Base-by-base conservation (phyloP, 2,888 invertebrate genomes). In the Eucera pruinosa region DNA sequence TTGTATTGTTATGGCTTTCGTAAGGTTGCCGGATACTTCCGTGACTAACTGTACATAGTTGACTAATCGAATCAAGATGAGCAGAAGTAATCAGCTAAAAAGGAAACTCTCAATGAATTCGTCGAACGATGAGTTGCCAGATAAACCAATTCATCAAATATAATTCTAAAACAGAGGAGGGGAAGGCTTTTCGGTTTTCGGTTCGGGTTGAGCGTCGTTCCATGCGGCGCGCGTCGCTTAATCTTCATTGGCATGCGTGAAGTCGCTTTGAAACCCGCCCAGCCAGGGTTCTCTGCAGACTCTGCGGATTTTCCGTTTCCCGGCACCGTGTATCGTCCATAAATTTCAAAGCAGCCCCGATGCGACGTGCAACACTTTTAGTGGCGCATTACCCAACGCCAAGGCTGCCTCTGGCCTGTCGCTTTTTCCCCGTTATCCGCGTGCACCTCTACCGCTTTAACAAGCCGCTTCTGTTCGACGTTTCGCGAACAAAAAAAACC, bases 201-300 rank as follows among this genome's bases (percentile, higher is more conserved):
- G 15, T 18, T 23, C 43, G 13, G 13, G 20, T 45, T 23, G 13
- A 9, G 33, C 18, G 13, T 20, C 30, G 45, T 61, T 55, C 36
- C 72, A 68, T 48, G 79, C 79, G 18, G 20, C 18, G 13, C 67
- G 61, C 64, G 62, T 57, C 71, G 61, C 48, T 84, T 69, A 78
- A 84, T 84, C 85, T 81, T 78, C 72, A 81, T 84, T 72, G 85
- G 73, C 78, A 78, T 64, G 82, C 78, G 82, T 84, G 82, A 75
- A 61, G 66, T 54, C 71, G 71, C 64, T 81, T 78, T 84, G 78
- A 84, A 78, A 47, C 33, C 64, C 48, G 33, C 45, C 33, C 36
- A 30, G 25, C 45, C 55, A 39, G 33, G 33, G 13, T 43, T 36
- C 33, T 52, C 62, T 41, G 82, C 82, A 52, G 71, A 62, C 48